These are phyloP conservation scores for Lycaon pictus DNA, from an alignment of 2,113 vertebrate species.

Conservation along the genomic window DNA sequence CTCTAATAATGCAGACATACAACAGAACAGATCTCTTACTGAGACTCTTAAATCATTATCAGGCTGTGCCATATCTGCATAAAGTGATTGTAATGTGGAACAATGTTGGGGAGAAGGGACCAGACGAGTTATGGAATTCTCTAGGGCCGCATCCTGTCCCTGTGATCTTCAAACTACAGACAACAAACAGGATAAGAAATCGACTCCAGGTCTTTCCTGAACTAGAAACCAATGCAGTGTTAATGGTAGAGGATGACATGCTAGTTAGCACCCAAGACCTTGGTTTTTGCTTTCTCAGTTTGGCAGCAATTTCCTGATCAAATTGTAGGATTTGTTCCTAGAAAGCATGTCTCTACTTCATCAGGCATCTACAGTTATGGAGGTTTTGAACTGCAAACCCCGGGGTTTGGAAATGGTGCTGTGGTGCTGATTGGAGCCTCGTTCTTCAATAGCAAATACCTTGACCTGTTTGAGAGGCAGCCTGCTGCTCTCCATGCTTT, in stretches of 20 bases:
- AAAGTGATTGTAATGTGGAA: constrained; percentile 96
- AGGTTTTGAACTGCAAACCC: constrained; percentile 94
- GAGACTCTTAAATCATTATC: constrained; percentile 96
- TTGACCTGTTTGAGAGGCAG: constrained; percentile 93
- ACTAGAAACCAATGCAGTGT: constrained; percentile 92
- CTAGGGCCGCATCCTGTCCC: constrained; percentile 95
- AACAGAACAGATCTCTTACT: constrained; percentile 96
- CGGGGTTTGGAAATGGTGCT: constrained; percentile 91
- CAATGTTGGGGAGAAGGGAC: constrained; percentile 92
- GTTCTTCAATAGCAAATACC: constrained; percentile 93
- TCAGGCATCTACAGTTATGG: constrained; percentile 95
- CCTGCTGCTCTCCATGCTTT: constrained; percentile 89
- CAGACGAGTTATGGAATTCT: constrained; percentile 92
- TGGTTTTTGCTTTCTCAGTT: constrained; percentile 95
- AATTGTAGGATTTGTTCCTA: constrained; percentile 97
- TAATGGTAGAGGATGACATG: constrained; percentile 97
- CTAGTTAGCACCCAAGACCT: constrained; percentile 95
- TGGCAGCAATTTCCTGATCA: constrained; percentile 98
- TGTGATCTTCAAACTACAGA: constrained; percentile 94
- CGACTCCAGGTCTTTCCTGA: constrained; percentile 94
- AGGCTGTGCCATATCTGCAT: constrained; percentile 93
- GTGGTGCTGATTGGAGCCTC: constrained; percentile 97
- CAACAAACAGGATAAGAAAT: constrained; percentile 94
- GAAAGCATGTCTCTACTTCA: constrained; percentile 93
- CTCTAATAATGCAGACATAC: constrained; percentile 95